These are phyloP conservation scores for Hermaeophaga mercurialis DNA, from an alignment of 2,888 invertebrate species.

Conservation along the genomic window DNA sequence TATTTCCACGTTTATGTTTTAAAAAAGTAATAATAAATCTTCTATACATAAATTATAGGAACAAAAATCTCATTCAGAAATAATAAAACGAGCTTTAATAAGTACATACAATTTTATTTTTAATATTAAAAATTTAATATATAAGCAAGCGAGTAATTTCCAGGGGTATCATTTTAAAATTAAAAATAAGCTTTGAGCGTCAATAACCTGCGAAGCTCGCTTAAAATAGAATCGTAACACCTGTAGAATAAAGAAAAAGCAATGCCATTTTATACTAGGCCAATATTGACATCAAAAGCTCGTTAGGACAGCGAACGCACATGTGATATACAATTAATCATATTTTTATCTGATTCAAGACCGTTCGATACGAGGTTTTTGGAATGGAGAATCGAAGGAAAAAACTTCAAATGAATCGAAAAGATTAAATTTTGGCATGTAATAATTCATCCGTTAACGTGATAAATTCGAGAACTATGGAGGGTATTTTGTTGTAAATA, in stretches of 20 bases:
- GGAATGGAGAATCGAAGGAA: conserved; percentile 28
- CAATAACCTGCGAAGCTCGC: not conserved
- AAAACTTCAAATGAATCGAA: conserved; percentile 34
- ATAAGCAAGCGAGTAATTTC: no score
- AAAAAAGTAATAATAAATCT: no score
- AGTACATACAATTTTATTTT: no score
- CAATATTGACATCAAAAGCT: conserved; percentile 26
- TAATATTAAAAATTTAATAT: no score
- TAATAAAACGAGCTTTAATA: no score
- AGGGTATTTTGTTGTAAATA: not conserved
- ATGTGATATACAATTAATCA: conserved; percentile 32
- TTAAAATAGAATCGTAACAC: conserved; percentile 4
- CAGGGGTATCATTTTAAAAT: not conserved
- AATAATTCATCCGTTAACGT: conserved; percentile 31
- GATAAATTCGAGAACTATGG: conserved; percentile 24
- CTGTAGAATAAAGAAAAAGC: conserved; percentile 13
- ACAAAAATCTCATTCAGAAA: no score
- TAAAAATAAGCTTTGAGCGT: not conserved
- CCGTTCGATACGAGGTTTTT: conserved; percentile 28
- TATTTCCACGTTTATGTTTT: no score
- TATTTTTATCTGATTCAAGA: conserved; percentile 28
- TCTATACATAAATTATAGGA: no score
- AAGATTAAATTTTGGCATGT: conserved; percentile 33
- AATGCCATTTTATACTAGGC: conserved; percentile 10
- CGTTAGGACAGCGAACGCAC: conserved; percentile 27